These are phyloP conservation scores for Casuarius casuarius DNA, from an alignment of 2,113 vertebrate species.

Conservation along the genomic window DNA sequence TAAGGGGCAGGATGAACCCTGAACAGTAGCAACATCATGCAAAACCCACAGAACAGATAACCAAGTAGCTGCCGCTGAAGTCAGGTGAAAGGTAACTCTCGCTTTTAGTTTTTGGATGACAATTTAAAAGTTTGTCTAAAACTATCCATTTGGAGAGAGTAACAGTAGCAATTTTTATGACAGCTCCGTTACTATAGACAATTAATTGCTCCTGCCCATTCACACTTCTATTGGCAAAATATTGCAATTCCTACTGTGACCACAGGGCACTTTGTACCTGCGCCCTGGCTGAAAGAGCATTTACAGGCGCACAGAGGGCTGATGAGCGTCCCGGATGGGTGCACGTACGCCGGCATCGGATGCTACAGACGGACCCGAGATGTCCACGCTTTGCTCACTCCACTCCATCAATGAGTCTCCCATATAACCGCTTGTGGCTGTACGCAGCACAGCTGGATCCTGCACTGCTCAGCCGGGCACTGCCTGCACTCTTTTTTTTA, in stretches of 20 bases:
- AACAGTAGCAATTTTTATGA: background rate
- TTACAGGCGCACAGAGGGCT: background rate
- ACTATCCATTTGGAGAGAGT: accelerated
- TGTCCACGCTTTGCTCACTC: background rate
- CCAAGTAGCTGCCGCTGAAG: background rate
- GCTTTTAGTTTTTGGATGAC: background rate
- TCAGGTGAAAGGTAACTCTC: background rate
- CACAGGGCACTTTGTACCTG: background rate
- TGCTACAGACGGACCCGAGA: accelerated
- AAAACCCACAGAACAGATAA: background rate
- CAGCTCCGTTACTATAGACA: background rate
- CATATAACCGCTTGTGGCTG: too few species aligned
- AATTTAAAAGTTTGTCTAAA: background rate
- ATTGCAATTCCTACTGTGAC: accelerated
- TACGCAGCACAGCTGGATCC: accelerated
- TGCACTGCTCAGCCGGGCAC: background rate
- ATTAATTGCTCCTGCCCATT: background rate
- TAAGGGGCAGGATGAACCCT: background rate
- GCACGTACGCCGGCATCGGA: accelerated
- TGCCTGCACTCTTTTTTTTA: background rate
- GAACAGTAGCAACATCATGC: background rate
- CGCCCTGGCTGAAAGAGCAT: background rate
- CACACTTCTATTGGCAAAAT: background rate
- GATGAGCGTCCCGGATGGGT: accelerated
- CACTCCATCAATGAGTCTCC: too few species aligned